Evolutionary conservation across 2,797 vertebrate genomes (phyloP).

Genomic region (Schizopygopsis malacanthus): DNA sequence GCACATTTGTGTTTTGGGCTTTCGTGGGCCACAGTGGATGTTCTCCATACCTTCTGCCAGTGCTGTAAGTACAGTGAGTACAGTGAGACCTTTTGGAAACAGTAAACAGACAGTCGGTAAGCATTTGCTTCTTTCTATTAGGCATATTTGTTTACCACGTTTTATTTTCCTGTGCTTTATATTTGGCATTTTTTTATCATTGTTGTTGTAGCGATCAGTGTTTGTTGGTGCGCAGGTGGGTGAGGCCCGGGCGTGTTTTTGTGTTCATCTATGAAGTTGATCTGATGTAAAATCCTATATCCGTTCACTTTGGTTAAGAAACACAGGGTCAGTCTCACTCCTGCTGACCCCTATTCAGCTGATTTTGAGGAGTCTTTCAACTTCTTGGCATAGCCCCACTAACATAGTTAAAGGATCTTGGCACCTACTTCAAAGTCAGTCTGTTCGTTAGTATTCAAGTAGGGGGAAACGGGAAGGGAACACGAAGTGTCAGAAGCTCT

Average conservation of each 20-base stretch:
- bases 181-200: not conserved
- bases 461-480: conserved; percentile 42
- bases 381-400: conserved; percentile 49
- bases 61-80: conserved; percentile 57
- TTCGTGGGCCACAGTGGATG: conserved; percentile 60
- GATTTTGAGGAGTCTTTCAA: conserved; percentile 62
- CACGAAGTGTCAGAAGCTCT: conserved; percentile 40
- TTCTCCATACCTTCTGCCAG: conserved; percentile 58
- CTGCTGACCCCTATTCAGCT: conserved; percentile 66
- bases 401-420: conserved; percentile 76
- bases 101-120: conserved; percentile 69
- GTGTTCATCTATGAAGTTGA: not conserved
- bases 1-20: conserved; percentile 50
- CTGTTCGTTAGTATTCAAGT: conserved; percentile 84
- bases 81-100: conserved; percentile 62
- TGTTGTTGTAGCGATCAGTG: conserved; percentile 1
- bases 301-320: conserved; percentile 36
- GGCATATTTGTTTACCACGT: conserved; percentile 53
- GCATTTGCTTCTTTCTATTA: conserved; percentile 57
- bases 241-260: conserved; percentile 42
- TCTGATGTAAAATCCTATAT: conserved; percentile 28
- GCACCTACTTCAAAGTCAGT: conserved; percentile 81
- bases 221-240: conserved; percentile 27
- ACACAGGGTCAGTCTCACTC: conserved; percentile 27
- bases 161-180: conserved; percentile 20